These are phyloP conservation scores for Seira ritae DNA, from an alignment of 2,888 invertebrate species.

Conservation along the genomic window DNA sequence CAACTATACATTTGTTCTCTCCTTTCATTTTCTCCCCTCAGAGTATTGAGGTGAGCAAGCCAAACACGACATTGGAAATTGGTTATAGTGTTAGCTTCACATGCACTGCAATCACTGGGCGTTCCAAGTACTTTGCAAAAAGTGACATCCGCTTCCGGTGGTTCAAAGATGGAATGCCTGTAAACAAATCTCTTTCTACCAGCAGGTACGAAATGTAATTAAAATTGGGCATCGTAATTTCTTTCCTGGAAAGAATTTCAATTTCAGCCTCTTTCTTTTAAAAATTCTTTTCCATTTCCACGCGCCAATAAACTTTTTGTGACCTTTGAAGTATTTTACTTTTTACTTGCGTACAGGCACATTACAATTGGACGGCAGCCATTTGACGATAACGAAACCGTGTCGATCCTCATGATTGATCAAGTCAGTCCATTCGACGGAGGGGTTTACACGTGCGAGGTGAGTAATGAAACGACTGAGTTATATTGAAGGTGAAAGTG, in stretches of 20 bases:
- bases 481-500: too few species aligned
- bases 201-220: too few species aligned
- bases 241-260: too few species aligned
- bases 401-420: slow-evolving; percentile 84
- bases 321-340: too few species aligned
- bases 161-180: slow-evolving; percentile 67
- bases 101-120: slow-evolving; percentile 44
- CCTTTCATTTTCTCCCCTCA: not conserved
- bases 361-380: slow-evolving; percentile 22
- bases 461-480: too few species aligned
- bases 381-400: slow-evolving; percentile 77
- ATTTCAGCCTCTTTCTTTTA: too few species aligned
- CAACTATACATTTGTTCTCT: not conserved
- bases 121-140: slow-evolving; percentile 26
- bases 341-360: slow-evolving; percentile 31
- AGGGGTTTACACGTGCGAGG: slow-evolving; percentile 88
- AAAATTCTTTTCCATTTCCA: too few species aligned
- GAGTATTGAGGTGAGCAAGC: slow-evolving; percentile 42
- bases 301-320: too few species aligned
- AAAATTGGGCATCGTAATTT: too few species aligned
- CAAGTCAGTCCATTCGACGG: slow-evolving; percentile 83
- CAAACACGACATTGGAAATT: slow-evolving; percentile 24
- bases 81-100: slow-evolving; percentile 37
- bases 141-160: slow-evolving; percentile 61
- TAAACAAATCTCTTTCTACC: slow-evolving; percentile 43